Evolutionary conservation across 2,888 invertebrate species (phyloP).

Genomic region (Tridacna crocea): DNA sequence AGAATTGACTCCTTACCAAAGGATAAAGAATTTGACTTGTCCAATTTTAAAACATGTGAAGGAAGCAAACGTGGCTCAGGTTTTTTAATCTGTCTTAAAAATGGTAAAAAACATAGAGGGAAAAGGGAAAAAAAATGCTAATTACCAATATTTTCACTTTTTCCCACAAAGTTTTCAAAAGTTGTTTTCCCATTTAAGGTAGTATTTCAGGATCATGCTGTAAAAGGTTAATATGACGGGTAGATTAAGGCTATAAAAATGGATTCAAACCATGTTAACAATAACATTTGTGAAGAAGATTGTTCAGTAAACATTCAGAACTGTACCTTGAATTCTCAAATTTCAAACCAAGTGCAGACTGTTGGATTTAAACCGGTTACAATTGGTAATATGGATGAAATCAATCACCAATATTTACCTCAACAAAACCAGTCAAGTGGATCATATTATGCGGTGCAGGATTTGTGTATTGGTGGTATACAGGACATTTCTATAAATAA

Average conservation of each 20-base stretch:
- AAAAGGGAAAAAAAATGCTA: neutral
- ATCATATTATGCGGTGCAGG: neutral
- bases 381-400: constrained; percentile 24
- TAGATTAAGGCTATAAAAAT: constrained; percentile 18
- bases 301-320: constrained; percentile 9
- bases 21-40: too few species aligned
- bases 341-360: constrained; percentile 18
- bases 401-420: constrained; percentile 22
- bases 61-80: too few species aligned
- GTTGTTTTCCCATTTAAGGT: neutral
- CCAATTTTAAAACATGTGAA: too few species aligned
- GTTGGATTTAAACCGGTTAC: constrained; percentile 1
- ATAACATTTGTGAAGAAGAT: constrained; percentile 19
- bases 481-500: constrained; percentile 17
- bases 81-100: neutral
- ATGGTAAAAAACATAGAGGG: neutral
- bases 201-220: neutral
- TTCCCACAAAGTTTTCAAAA: neutral
- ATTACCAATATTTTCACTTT: neutral
- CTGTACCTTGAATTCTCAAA: constrained; percentile 4
- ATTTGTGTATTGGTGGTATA: constrained; percentile 25
- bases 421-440: constrained; percentile 19
- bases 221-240: constrained; percentile 8
- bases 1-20: too few species aligned
- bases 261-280: constrained; percentile 1